Conservation (phyloP, 2,113 vertebrate genomes). For the Asarcornis scutulata region DNA sequence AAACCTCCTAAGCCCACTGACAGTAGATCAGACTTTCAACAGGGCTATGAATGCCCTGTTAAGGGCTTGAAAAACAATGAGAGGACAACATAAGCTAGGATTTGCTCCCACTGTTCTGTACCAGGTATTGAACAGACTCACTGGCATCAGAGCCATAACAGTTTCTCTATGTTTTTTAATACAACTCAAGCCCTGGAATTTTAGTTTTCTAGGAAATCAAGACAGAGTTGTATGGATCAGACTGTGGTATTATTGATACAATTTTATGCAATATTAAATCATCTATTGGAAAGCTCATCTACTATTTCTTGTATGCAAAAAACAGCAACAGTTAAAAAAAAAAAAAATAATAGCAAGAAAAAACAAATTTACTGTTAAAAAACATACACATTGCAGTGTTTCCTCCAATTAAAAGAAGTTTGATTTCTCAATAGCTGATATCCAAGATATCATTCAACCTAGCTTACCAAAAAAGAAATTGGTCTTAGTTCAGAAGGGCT, state of each 20-base stretch:
- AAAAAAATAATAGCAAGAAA: not conserved
- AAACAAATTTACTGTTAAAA: not conserved
- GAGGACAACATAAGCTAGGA: not conserved
- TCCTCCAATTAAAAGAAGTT: not conserved
- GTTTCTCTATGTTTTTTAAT: not conserved
- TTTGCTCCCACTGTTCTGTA: not conserved
- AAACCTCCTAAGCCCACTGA: not conserved
- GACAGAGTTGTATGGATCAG: not conserved
- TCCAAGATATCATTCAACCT: not conserved
- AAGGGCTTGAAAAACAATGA: accelerated
- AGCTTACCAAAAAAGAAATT: not conserved
- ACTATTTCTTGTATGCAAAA: not conserved
- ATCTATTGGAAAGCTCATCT: not conserved
- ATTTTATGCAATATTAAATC: not conserved
- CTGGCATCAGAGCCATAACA: not conserved
- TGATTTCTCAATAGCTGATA: not conserved
- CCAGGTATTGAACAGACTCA: not conserved
- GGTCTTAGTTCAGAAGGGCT: not conserved
- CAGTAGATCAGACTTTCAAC: accelerated
- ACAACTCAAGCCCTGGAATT: not conserved
- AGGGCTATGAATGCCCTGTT: not conserved
- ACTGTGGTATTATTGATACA: not conserved
- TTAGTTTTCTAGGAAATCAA: not conserved
- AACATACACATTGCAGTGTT: not conserved
- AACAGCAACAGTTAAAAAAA: not conserved